phyloP scores from a whole-genome alignment of 2,797 vertebrate species.

The Megaceryle alcyon region DNA sequence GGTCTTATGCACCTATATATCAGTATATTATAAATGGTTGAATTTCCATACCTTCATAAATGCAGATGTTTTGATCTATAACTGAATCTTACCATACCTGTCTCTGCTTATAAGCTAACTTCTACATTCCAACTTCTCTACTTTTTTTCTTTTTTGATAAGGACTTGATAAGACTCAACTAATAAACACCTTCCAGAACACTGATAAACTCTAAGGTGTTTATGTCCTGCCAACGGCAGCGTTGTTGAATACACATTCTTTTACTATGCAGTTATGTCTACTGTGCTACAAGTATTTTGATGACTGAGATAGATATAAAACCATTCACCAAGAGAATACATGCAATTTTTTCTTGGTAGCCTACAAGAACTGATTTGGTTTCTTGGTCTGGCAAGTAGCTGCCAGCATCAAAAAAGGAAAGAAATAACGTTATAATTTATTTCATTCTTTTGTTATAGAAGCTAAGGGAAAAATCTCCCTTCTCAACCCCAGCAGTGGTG shows the following conservation, averaged over 20 bases:
- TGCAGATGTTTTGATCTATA: not conserved
- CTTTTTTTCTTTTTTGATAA: not conserved
- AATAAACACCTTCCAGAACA: conserved; percentile 24
- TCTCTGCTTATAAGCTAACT: not conserved
- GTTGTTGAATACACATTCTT: conserved; percentile 42
- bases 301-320: conserved; percentile 31
- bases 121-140: not conserved
- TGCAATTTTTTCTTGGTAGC: not conserved
- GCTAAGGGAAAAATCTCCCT: not conserved
- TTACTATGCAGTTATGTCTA: conserved; percentile 65
- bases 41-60: not conserved
- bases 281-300: not conserved
- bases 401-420: not conserved
- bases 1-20: not conserved
- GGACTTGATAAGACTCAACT: conserved; percentile 1
- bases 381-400: not conserved
- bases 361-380: not conserved
- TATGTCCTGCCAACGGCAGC: not conserved
- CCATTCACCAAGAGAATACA: not conserved
- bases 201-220: conserved; percentile 35
- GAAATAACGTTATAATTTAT: not conserved
- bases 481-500: not conserved
- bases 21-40: not conserved
- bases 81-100: not conserved
- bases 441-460: not conserved